A percentile compares a stretch with the other conserved stretches of the same genome.
phyloP scores from a whole-genome alignment of 2,888 invertebrate genomes.

The Drosophila acutilabella region DNA sequence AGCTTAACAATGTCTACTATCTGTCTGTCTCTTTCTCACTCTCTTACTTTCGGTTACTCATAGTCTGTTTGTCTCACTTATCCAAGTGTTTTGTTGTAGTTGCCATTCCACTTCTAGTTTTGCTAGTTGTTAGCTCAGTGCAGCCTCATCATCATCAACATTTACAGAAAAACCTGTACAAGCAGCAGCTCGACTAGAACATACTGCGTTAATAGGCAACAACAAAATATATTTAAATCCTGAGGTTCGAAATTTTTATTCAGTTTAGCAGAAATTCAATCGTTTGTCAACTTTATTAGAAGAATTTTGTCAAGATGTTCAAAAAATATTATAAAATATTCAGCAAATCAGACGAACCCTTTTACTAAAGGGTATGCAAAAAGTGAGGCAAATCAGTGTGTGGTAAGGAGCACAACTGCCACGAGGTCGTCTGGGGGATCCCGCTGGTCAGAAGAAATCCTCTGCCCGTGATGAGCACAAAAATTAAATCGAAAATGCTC shows the following conservation, averaged over 20 bases:
- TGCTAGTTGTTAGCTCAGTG: conserved; percentile 32
- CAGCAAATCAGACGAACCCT: too few species aligned
- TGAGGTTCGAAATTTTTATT: too few species aligned
- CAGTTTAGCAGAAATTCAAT: too few species aligned
- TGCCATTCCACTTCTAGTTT: conserved; percentile 17
- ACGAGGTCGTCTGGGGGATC: conserved; percentile 54
- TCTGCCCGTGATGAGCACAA: conserved; percentile 64
- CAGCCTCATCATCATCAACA: conserved; percentile 16
- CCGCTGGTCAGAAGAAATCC: conserved; percentile 33
- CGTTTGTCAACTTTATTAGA: too few species aligned
- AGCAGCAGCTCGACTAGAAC: neutral
- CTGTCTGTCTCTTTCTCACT: too few species aligned
- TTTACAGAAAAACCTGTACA: neutral
- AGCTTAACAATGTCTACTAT: conserved; percentile 75
- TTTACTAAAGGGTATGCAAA: conserved; percentile 9
- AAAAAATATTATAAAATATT: too few species aligned
- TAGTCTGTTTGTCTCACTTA: conserved; percentile 1
- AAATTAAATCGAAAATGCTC: conserved; percentile 76
- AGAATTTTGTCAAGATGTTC: too few species aligned
- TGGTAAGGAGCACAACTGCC: conserved; percentile 14
- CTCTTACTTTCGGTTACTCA: neutral
- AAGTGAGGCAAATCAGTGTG: conserved; percentile 33
- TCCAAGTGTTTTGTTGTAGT: conserved; percentile 32
- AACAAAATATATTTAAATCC: too few species aligned
- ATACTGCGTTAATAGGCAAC: conserved; percentile 1